phyloP scores from a whole-genome alignment of 1,140 invertebrate species.

The Leptopilina boulardi region DNA sequence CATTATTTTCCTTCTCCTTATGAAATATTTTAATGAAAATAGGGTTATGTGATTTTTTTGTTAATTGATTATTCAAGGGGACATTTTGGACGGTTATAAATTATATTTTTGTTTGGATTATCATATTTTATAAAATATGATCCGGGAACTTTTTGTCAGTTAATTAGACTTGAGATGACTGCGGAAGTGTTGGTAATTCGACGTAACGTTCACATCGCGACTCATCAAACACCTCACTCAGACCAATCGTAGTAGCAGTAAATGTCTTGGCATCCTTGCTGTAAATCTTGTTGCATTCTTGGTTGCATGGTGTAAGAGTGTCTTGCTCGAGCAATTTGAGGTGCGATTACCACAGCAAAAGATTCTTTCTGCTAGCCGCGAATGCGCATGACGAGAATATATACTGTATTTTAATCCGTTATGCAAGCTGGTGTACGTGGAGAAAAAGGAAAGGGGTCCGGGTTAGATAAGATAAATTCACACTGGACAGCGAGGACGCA shows the following conservation, averaged over 20 bases:
- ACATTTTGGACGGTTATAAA: no score
- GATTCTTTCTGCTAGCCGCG: constrained; percentile 1
- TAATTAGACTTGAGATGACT: background rate
- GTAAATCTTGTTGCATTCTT: constrained; percentile 44
- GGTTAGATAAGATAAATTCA: constrained; percentile 50
- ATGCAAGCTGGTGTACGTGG: background rate
- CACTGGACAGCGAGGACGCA: constrained; percentile 24
- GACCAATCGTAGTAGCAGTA: constrained; percentile 41
- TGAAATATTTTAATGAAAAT: background rate
- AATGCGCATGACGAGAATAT: constrained; percentile 34
- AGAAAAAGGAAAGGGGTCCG: background rate
- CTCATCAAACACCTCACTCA: constrained; percentile 5
- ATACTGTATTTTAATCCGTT: constrained; percentile 51
- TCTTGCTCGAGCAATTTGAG: constrained; percentile 52
- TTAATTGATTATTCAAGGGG: no score
- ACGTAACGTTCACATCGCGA: constrained; percentile 5
- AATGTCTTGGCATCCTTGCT: constrained; percentile 39
- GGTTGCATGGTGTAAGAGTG: constrained; percentile 35
- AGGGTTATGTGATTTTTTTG: background rate
- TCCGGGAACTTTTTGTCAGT: no score
- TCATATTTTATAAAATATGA: no score
- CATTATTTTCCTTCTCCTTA: background rate
- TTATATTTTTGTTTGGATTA: no score
- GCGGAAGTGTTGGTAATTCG: background rate
- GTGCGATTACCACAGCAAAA: constrained; percentile 47